These are phyloP conservation scores for Rhagium mordax DNA, from an alignment of 2,888 invertebrate species.

Conservation along the genomic window DNA sequence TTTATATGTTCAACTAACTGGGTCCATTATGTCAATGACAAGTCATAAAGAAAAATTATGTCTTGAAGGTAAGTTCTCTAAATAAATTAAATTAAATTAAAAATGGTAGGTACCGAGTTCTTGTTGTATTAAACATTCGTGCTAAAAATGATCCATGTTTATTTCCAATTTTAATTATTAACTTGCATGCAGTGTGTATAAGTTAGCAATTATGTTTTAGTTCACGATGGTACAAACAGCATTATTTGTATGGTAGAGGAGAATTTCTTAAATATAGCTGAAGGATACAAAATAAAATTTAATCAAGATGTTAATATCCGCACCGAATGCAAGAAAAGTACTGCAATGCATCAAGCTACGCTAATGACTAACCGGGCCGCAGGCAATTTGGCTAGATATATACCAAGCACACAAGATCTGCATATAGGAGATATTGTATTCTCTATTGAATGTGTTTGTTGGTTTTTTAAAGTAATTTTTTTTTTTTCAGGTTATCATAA, in stretches of 20 bases:
- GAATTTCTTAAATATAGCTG: background rate
- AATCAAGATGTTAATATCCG: background rate
- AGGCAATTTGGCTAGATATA: background rate
- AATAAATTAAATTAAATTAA: too few relatives aligned
- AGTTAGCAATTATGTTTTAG: too few relatives aligned
- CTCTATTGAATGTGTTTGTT: background rate
- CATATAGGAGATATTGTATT: background rate
- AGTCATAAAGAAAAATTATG: background rate
- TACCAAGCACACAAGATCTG: background rate
- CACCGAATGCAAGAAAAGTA: background rate
- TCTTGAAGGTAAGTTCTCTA: background rate
- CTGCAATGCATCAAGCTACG: background rate
- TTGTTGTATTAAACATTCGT: too few relatives aligned
- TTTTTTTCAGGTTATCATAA: background rate
- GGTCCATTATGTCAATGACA: constrained; percentile 11
- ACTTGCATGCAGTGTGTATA: too few relatives aligned
- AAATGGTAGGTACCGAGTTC: too few relatives aligned
- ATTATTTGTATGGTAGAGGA: background rate
- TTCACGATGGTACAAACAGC: background rate
- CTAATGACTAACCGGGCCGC: background rate
- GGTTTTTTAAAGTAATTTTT: background rate
- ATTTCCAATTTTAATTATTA: too few relatives aligned
- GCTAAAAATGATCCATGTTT: too few relatives aligned
- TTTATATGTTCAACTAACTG: constrained; percentile 17
- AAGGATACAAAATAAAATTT: background rate